phyloP scores from a whole-genome alignment of 2,113 vertebrate genomes.

The Arothron firmamentum region DNA sequence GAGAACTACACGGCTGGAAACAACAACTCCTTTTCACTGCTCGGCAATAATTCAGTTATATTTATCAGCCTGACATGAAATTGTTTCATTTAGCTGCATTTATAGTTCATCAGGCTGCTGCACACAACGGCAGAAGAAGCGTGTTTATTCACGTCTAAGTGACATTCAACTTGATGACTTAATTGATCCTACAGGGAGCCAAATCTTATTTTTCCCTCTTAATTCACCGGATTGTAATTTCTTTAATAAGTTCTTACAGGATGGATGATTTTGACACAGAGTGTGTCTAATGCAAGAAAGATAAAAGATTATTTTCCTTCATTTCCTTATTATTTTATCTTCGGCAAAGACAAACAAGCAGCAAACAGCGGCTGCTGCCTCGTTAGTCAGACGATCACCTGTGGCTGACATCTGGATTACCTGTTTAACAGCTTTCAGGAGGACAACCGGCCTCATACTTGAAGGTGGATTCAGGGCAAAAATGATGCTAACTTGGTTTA shows the following conservation, averaged over 20 bases:
- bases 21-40: neutral
- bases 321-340: neutral
- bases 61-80: slow-evolving; percentile 30
- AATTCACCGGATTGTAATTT: neutral
- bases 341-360: neutral
- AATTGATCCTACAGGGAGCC: neutral
- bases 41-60: slow-evolving; percentile 10
- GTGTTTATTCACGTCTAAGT: neutral
- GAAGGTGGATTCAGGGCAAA: neutral
- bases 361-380: neutral
- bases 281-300: neutral
- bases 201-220: neutral
- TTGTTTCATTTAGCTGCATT: slow-evolving; percentile 15
- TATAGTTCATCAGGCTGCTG: slow-evolving; percentile 5
- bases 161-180: neutral
- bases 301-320: neutral
- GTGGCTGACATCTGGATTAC: neutral
- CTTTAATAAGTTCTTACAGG: neutral
- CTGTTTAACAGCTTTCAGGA: too few species aligned
- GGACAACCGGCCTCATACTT: too few species aligned
- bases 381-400: neutral
- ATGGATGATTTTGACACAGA: neutral
- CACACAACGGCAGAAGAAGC: neutral
- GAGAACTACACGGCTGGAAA: slow-evolving; percentile 9
- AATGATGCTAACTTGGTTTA: neutral